Percentiles rank a stretch among this genome's conserved stretches.
These are phyloP conservation scores for Thecophora atra DNA, from an alignment of 2,888 invertebrate genomes.

Conservation along the genomic window DNA sequence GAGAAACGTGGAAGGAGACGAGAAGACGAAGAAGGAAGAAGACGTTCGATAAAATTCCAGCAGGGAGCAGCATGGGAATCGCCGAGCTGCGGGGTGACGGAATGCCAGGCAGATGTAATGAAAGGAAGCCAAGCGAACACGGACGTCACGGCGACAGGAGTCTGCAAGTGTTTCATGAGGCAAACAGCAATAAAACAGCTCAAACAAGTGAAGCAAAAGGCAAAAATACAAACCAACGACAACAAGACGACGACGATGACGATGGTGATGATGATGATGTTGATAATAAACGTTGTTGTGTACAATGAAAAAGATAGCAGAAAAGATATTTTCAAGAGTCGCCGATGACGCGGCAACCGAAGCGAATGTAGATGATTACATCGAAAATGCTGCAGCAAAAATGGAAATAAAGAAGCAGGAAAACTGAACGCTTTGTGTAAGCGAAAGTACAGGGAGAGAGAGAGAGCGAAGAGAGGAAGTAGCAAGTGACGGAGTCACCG, in stretches of 20 bases:
- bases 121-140: slow-evolving; percentile 16
- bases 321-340: slow-evolving; percentile 1
- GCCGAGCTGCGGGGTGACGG: too few relatives aligned
- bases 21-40: neutral
- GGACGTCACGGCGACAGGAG: slow-evolving; percentile 20
- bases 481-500: neutral
- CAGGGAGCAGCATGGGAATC: neutral
- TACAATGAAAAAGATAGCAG: neutral
- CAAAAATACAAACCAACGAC: neutral
- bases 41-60: slow-evolving; percentile 7
- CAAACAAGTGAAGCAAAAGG: too few relatives aligned
- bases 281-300: neutral
- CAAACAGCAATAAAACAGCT: slow-evolving; percentile 2
- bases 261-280: neutral
- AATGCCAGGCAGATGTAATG: neutral
- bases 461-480: neutral
- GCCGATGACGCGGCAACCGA: neutral
- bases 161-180: neutral
- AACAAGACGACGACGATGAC: neutral
- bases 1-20: neutral
- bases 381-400: neutral
- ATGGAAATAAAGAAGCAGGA: neutral
- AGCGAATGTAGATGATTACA: slow-evolving; percentile 2
- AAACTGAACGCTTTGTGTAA: neutral
- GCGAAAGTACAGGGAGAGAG: neutral